Percentiles rank a stretch among this genome's conserved stretches.
These are phyloP conservation scores for Drosophila jambulina DNA, from an alignment of 1,140 invertebrate species.

Conservation along the genomic window DNA sequence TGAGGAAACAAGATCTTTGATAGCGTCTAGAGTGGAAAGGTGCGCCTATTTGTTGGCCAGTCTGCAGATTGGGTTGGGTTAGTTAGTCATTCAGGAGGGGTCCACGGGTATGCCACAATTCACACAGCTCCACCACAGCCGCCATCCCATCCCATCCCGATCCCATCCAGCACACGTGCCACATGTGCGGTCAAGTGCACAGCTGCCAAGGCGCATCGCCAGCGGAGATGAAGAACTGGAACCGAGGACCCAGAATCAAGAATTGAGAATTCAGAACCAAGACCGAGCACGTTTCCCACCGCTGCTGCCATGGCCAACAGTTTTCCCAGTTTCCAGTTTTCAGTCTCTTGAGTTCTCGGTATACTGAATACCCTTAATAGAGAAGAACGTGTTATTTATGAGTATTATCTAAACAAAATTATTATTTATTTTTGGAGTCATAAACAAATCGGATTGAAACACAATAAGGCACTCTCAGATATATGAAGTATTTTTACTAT, in stretches of 20 bases:
- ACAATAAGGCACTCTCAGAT: background rate
- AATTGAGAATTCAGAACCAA: slow-evolving; percentile 32
- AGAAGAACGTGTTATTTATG: background rate
- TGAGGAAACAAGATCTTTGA: slow-evolving; percentile 47
- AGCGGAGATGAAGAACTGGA: slow-evolving; percentile 39
- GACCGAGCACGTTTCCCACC: slow-evolving; percentile 52
- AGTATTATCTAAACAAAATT: background rate
- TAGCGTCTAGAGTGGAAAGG: slow-evolving; percentile 25
- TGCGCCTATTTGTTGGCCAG: slow-evolving; percentile 47
- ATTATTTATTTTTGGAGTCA: background rate
- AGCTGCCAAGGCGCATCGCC: slow-evolving; percentile 47
- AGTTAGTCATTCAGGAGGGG: slow-evolving; percentile 44
- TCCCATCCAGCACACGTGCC: slow-evolving; percentile 62
- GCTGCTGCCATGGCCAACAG: slow-evolving; percentile 42
- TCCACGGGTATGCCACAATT: slow-evolving; percentile 35
- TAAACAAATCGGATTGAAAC: background rate
- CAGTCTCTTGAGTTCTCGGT: slow-evolving; percentile 14
- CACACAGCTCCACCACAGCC: slow-evolving; percentile 29
- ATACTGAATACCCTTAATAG: slow-evolving; percentile 9
- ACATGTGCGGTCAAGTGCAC: slow-evolving; percentile 79
- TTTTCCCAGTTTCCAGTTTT: slow-evolving; percentile 41
- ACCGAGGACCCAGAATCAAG: slow-evolving; percentile 34
- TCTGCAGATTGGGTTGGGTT: slow-evolving; percentile 48
- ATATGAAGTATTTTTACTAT: background rate
- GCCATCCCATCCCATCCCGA: background rate